Evolutionary conservation across 1,140 invertebrate species (phyloP).

Genomic region (Macrotrachela quadricornifera): DNA sequence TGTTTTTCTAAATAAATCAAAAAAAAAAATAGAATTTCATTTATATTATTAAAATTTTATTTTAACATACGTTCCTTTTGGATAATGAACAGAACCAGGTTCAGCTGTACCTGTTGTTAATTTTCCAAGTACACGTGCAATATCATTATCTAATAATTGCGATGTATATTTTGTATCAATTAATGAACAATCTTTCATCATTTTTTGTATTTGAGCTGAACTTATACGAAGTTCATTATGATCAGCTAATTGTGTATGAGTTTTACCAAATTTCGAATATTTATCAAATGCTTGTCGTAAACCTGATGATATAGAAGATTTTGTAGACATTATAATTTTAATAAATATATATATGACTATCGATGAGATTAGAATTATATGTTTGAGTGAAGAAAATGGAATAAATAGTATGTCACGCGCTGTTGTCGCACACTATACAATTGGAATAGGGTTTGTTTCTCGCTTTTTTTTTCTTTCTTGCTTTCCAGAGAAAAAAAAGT

Average conservation of each 20-base stretch:
- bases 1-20: constrained; percentile 2
- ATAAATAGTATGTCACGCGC: no score
- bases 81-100: neutral
- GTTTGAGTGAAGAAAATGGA: no score
- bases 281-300: constrained; percentile 1
- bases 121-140: constrained; percentile 8
- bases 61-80: constrained; percentile 4
- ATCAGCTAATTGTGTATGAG: constrained; percentile 4
- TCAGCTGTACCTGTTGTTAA: no score
- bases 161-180: constrained; percentile 5
- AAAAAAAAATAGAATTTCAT: neutral
- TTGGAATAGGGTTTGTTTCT: no score
- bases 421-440: no score
- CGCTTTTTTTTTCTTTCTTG: no score
- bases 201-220: constrained; percentile 3
- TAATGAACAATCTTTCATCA: constrained; percentile 8
- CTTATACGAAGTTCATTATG: constrained; percentile 4
- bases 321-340: no score
- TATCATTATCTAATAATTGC: constrained; percentile 7
- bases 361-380: no score
- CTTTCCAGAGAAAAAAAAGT: no score
- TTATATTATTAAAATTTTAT: neutral
- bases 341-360: no score
- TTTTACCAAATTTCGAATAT: constrained; percentile 10
- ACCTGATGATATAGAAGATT: no score